phyloP scores from a whole-genome alignment of 2,888 invertebrate species.

The Tricholauxania praeusta region DNA sequence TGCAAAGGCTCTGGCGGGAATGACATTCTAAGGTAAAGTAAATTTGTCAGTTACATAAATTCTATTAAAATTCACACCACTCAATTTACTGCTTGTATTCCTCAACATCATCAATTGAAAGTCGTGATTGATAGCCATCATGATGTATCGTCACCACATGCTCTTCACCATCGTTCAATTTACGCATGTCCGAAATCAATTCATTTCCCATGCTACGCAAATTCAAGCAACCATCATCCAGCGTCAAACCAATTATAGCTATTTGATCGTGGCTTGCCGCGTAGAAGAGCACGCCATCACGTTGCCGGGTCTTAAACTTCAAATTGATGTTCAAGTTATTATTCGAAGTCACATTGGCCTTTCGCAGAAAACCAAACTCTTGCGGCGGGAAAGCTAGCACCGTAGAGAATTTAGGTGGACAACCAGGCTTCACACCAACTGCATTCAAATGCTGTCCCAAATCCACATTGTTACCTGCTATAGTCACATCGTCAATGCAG shows the following conservation, averaged over 20 bases:
- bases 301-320: slow-evolving; percentile 85
- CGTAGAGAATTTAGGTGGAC: slow-evolving; percentile 85
- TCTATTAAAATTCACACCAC: not conserved
- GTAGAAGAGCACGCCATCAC: slow-evolving; percentile 86
- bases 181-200: slow-evolving; percentile 72
- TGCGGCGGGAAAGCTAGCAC: slow-evolving; percentile 74
- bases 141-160: slow-evolving; percentile 92
- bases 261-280: slow-evolving; percentile 79
- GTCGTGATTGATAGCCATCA: slow-evolving; percentile 74
- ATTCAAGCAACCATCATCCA: slow-evolving; percentile 72
- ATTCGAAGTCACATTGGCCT: slow-evolving; percentile 71
- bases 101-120: slow-evolving; percentile 89
- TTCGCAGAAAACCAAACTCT: slow-evolving; percentile 75
- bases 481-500: slow-evolving; percentile 87
- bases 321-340: slow-evolving; percentile 83
- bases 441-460: slow-evolving; percentile 83
- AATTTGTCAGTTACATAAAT: not conserved
- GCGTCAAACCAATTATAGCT: slow-evolving; percentile 74
- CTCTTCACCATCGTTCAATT: slow-evolving; percentile 92
- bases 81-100: slow-evolving; percentile 73
- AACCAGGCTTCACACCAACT: slow-evolving; percentile 87
- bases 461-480: slow-evolving; percentile 82
- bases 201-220: slow-evolving; percentile 79
- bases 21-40: slow-evolving; percentile 67
- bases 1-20: slow-evolving; percentile 72